phyloP scores from a whole-genome alignment of 2,888 invertebrate genomes.

The Augiades crinisus region DNA sequence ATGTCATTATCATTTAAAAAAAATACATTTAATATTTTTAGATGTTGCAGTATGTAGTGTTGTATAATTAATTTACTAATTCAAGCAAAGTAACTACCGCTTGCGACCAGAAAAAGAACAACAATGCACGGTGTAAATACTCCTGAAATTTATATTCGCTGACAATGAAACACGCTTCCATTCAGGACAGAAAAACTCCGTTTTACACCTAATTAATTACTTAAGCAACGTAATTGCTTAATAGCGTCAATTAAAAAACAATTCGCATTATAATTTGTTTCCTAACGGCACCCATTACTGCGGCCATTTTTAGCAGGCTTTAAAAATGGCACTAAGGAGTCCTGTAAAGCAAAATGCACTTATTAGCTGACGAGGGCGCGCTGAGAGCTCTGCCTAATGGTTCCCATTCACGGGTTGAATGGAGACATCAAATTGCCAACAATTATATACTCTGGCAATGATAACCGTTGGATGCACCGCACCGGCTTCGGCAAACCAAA shows the following conservation, averaged over 20 bases:
- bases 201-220: slow-evolving; percentile 40
- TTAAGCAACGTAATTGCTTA: slow-evolving; percentile 51
- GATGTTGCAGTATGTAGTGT: background rate
- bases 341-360: slow-evolving; percentile 77
- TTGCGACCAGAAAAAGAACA: slow-evolving; percentile 8
- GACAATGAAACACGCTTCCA: background rate
- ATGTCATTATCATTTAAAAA: too few species aligned
- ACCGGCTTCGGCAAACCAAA: slow-evolving; percentile 59
- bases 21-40: too few species aligned
- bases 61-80: background rate
- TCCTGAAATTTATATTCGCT: slow-evolving; percentile 10
- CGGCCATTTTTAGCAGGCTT: slow-evolving; percentile 50
- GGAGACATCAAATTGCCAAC: slow-evolving; percentile 77
- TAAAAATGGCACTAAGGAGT: slow-evolving; percentile 73
- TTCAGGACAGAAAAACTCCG: slow-evolving; percentile 5
- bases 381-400: slow-evolving; percentile 74
- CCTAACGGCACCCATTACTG: slow-evolving; percentile 41
- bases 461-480: slow-evolving; percentile 71
- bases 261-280: slow-evolving; percentile 49
- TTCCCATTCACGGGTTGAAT: slow-evolving; percentile 75
- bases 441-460: slow-evolving; percentile 79
- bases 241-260: slow-evolving; percentile 57
- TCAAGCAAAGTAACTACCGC: background rate
- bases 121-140: slow-evolving; percentile 5
- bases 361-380: slow-evolving; percentile 75